phyloP scores from a whole-genome alignment of 2,888 invertebrate genomes.

The Lobophora halterata region DNA sequence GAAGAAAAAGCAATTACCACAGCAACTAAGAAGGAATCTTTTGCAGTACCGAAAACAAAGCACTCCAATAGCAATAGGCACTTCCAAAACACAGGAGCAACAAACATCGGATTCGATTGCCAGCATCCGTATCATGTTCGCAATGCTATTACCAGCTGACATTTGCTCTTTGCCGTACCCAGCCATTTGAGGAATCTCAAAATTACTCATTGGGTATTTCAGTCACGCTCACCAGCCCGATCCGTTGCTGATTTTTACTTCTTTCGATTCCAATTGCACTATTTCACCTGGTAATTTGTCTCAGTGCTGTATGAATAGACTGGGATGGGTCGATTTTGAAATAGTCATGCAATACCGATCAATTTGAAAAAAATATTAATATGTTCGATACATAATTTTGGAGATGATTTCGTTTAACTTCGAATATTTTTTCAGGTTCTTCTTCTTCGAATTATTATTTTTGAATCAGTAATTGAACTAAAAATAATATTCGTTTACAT shows the following conservation, averaged over 20 bases:
- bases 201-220: constrained; percentile 77
- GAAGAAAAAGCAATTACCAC: too few relatives aligned
- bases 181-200: constrained; percentile 72
- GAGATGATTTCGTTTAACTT: too few relatives aligned
- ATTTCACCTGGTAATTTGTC: constrained; percentile 73
- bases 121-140: constrained; percentile 60
- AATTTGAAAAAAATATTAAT: too few relatives aligned
- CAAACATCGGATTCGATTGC: constrained; percentile 63
- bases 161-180: constrained; percentile 63
- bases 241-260: constrained; percentile 76
- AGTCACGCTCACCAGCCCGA: constrained; percentile 69
- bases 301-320: constrained; percentile 27
- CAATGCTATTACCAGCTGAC: constrained; percentile 75
- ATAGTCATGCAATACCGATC: constrained; percentile 3
- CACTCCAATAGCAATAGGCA: not conserved
- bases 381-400: too few relatives aligned
- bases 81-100: constrained; percentile 38
- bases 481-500: too few relatives aligned
- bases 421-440: too few relatives aligned
- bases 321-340: constrained; percentile 10
- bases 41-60: constrained; percentile 8
- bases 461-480: too few relatives aligned
- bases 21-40: too few relatives aligned
- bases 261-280: constrained; percentile 76
- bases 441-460: too few relatives aligned